Percentiles rank a stretch among this genome's conserved stretches.
These are phyloP conservation scores for Steatocranus sp. DNA, from an alignment of 2,797 vertebrate genomes.

Conservation along the genomic window DNA sequence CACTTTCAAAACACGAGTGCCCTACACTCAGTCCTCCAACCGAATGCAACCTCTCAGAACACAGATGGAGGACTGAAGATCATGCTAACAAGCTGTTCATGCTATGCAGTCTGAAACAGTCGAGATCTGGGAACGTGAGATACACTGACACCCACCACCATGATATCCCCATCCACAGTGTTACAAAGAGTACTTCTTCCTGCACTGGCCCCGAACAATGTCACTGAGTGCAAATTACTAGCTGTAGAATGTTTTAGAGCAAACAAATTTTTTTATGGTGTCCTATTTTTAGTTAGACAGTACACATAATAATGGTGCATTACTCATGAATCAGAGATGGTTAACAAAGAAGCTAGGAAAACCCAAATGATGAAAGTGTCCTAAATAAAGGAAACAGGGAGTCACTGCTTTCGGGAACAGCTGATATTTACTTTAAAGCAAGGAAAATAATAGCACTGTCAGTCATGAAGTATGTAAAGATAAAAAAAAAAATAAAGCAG, in stretches of 20 bases:
- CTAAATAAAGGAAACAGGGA: not conserved
- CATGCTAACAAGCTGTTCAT: not conserved
- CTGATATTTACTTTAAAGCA: constrained; percentile 10
- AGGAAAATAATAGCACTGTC: constrained; percentile 40
- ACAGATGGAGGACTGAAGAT: not conserved
- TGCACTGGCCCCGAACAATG: not conserved
- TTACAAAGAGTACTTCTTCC: not conserved
- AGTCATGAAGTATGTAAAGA: constrained; percentile 1
- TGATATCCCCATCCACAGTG: not conserved
- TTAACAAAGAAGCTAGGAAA: constrained; percentile 1
- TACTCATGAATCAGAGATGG: constrained; percentile 1
- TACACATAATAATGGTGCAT: constrained; percentile 13
- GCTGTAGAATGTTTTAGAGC: not conserved
- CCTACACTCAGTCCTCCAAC: not conserved
- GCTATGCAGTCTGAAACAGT: not conserved
- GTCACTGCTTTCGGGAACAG: not conserved
- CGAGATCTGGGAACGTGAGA: not conserved
- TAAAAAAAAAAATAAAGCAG: constrained; percentile 22
- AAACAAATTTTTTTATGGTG: not conserved
- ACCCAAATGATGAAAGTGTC: not conserved
- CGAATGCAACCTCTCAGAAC: not conserved
- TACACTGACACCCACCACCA: not conserved
- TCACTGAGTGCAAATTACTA: not conserved
- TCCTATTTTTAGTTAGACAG: constrained; percentile 1
- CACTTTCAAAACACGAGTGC: not conserved